A percentile compares a stretch with the other conserved stretches of the same genome.
Conservation (phyloP, 2,113 vertebrate genomes). For the Petrocephalus microphthalmus region DNA sequence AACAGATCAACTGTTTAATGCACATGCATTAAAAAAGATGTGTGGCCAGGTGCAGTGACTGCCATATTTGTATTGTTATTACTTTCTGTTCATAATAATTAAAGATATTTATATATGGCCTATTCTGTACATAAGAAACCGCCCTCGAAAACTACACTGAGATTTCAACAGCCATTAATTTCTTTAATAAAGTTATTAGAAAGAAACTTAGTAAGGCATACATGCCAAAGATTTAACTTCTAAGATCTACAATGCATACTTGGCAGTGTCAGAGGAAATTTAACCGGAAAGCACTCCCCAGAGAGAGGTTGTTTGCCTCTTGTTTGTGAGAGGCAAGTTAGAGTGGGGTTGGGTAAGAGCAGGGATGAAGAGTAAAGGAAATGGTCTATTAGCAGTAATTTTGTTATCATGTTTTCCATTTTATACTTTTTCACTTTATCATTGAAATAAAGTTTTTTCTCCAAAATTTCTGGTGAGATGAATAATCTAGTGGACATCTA, state of each 20-base stretch:
- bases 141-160: conserved; percentile 46
- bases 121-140: not conserved
- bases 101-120: not conserved
- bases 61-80: not conserved
- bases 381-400: conserved; percentile 13
- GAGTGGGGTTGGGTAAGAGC: not conserved
- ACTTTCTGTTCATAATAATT: not conserved
- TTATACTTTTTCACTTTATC: not conserved
- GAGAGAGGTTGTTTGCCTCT: conserved; percentile 7
- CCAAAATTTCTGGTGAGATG: not conserved
- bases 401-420: not conserved
- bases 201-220: conserved; percentile 43
- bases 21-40: not conserved
- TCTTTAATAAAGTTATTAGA: conserved; percentile 38
- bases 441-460: not conserved
- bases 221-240: conserved; percentile 36
- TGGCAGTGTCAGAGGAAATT: conserved; percentile 20
- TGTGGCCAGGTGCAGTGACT: not conserved
- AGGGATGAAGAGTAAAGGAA: not conserved
- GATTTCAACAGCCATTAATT: conserved; percentile 24
- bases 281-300: conserved; percentile 12
- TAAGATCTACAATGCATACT: conserved; percentile 17
- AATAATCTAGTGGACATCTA: not conserved
- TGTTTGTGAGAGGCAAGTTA: conserved; percentile 6
- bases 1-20: not conserved